Evolutionary conservation across 2,888 invertebrate species (phyloP), one percentile per base, ranked within the genome.

Genomic region (Xestia xanthographa): DNA sequence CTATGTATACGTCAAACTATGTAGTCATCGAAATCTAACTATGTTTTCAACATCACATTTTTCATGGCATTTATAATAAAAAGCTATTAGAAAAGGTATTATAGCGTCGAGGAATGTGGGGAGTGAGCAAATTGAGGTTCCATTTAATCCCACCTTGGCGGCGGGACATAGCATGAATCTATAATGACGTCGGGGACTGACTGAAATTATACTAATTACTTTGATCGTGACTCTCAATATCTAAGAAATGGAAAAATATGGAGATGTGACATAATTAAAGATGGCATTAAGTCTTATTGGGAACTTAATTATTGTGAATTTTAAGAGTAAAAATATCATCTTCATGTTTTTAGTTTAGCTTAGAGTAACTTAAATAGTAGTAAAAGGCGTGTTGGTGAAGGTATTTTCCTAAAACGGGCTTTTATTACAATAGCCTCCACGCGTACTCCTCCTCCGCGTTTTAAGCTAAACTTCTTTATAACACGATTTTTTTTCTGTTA

Each of bases 121-220:
- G 72, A 63, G 22, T 73, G 67, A 63, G 29, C 38, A 76, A 86
- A 79, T 80, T 81, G 84, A 56, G 70, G 38, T 72, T 76, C 63
- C 72, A 80, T 86, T 79, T 76, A 76, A 84, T 80, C 66, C 77
- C 60, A 58, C 68, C 66, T 79, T 66, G 43, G 60, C n/a, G 60
- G n/a, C 58, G 77, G 79, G 80, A 77, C 77, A 74, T 75, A 60
- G 74, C 82, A 77, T 88, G 88, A 87, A 89, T 89, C 74, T 80
- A 77, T 88, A 88, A 88, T 87, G 87, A 76, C 66, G 53, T 72
- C 6, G 70, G 78, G 80, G 82, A 79, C 76, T 67, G 67, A 34
- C 69, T 72, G 66, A 77, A 84, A 83, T 86, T 86, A 87, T 80
- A 78, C 77, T 82, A 87, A 87, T 88, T 84, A 79, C 79, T 79